Percentiles rank a stretch among this genome's conserved stretches.
phyloP scores from a whole-genome alignment of 2,113 vertebrate genomes.

The Gymnarchus niloticus region DNA sequence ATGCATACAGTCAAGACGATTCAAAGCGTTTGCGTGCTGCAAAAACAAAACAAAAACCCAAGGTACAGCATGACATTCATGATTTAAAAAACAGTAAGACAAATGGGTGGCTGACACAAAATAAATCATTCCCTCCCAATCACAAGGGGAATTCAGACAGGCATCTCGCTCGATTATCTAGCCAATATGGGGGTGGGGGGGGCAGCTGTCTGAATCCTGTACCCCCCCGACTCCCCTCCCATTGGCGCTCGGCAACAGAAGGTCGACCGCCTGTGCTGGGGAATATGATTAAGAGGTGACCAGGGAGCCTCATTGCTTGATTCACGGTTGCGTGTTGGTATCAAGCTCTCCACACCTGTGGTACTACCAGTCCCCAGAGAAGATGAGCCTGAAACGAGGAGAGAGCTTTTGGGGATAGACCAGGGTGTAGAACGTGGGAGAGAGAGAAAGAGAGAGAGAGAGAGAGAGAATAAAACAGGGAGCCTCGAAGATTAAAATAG shows the following conservation, averaged over 20 bases:
- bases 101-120: conserved; percentile 18
- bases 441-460: background rate
- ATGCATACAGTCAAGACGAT: background rate
- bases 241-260: conserved; percentile 22
- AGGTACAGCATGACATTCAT: background rate
- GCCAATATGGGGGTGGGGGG: background rate
- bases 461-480: background rate
- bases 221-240: background rate
- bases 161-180: conserved; percentile 16
- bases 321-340: conserved; percentile 20
- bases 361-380: conserved; percentile 15
- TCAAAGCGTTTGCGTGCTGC: background rate
- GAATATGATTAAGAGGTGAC: conserved; percentile 23
- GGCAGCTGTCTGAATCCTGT: background rate
- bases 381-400: background rate
- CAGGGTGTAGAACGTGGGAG: background rate
- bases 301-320: conserved; percentile 22
- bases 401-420: background rate
- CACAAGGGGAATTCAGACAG: conserved; percentile 17
- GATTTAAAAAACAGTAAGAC: background rate
- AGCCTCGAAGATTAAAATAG: background rate
- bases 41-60: background rate
- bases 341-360: conserved; percentile 28
- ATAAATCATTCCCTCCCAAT: conserved; percentile 15
- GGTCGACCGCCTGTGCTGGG: conserved; percentile 17